These are phyloP conservation scores for Galerucella calmariensis DNA, from an alignment of 2,888 invertebrate species.

Conservation along the genomic window DNA sequence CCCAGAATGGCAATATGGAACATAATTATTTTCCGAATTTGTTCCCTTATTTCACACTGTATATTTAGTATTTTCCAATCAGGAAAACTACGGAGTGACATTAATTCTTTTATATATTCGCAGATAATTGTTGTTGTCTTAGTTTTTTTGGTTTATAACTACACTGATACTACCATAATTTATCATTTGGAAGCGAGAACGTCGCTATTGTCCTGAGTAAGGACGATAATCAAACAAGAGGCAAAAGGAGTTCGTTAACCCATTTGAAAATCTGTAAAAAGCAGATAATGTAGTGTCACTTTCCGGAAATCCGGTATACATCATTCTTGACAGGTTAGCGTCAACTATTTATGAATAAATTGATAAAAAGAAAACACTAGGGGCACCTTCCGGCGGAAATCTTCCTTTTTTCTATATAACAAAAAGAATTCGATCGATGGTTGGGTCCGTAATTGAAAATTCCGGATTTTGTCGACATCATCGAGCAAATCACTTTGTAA, in stretches of 20 bases:
- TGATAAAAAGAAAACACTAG: neutral
- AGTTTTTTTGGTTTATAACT: neutral
- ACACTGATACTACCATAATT: constrained; percentile 43
- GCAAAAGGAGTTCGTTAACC: constrained; percentile 42
- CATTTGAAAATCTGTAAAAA: constrained; percentile 20
- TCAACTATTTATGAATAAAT: neutral
- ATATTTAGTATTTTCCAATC: too few species aligned
- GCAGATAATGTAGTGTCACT: neutral
- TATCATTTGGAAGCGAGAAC: constrained; percentile 51
- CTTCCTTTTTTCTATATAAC: neutral
- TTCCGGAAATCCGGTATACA: neutral
- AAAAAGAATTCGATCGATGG: too few species aligned
- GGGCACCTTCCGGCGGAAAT: neutral
- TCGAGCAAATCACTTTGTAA: too few species aligned
- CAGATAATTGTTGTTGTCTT: neutral
- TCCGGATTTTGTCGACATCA: too few species aligned
- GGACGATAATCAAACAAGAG: constrained; percentile 51
- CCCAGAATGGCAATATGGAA: too few species aligned
- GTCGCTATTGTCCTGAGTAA: constrained; percentile 52
- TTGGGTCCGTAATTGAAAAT: too few species aligned
- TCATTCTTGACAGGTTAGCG: neutral
- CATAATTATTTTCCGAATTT: too few species aligned
- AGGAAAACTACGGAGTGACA: neutral
- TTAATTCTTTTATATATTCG: neutral
- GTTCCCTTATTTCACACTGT: too few species aligned